Evolutionary conservation across 2,797 vertebrate genomes (phyloP), one percentile per base, ranked within the genome.

Genomic region (Eidolon dupreanum): DNA sequence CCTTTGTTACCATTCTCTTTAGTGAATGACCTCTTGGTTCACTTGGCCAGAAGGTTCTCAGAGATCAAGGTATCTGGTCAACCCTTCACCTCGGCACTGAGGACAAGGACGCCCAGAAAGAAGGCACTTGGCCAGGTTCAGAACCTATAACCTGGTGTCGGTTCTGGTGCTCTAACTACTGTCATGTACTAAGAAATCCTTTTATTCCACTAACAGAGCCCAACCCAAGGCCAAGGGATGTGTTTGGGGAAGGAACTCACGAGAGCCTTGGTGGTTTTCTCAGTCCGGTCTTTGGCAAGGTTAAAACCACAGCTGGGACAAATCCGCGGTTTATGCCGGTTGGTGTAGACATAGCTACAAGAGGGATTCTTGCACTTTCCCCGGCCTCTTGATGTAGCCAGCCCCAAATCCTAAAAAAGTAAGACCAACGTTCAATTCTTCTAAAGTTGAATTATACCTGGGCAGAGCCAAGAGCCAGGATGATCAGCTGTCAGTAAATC

Each of bases 271-370:
- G 96, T n/a, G 87, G 97, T 98, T 98, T 99, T 99, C 95, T 99
- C 98, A 70, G 97, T 96, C 97, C 99, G 98, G 92, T 99, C 99
- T 98, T 99, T 99, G 96, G 98, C 97, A 97, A 99, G 99, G 97
- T 99, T 99, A 93, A 98, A 99, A 92, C 99, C 99, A 93, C 99
- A 99, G 98, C 98, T 99, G 24, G 99, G 99, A 87, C 99, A 99
- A 97, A 99, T 88, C 0, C 98, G 98, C 8, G 99, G 99, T 97
- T 99, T 99, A 98, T 99, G 99, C 90, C 99, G 99, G 98, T 99
- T 99, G 88, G 99, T 99, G 88, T 99, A 99, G 91, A 99, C 98
- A 0, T 99, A 99, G 97, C 99, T 99, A 97, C 99, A 99, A 31
- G 98, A 98, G 0, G 99, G 99, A 97, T 99, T 99, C 98, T 99